A percentile compares a stretch with the other conserved stretches of the same genome.
Evolutionary conservation across 2,113 vertebrate genomes (phyloP).

Genomic region (Cochlearius cochlearius): DNA sequence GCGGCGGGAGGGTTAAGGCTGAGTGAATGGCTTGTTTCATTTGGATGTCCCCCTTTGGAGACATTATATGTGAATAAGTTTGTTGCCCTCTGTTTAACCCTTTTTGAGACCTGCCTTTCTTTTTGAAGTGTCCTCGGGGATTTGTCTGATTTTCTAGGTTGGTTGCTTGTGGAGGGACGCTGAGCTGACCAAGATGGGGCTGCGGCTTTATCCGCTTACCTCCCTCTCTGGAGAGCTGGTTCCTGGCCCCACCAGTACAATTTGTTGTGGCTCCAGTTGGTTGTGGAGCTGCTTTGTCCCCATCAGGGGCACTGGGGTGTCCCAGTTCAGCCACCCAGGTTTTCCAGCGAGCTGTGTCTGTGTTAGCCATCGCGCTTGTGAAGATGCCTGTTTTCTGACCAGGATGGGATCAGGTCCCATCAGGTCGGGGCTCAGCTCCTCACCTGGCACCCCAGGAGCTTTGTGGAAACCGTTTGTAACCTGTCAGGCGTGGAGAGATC

Average conservation of each 20-base stretch:
- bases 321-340: neutral
- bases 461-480: neutral
- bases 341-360: too few relatives aligned
- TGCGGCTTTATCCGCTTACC: neutral
- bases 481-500: neutral
- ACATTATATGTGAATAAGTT: neutral
- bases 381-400: neutral
- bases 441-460: neutral
- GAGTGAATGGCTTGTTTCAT: neutral
- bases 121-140: neutral
- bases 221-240: neutral
- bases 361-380: neutral
- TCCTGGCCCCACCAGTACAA: neutral
- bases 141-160: neutral
- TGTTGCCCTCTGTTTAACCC: neutral
- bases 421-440: neutral
- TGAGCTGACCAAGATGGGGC: neutral
- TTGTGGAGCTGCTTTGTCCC: neutral
- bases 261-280: neutral
- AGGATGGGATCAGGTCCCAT: neutral
- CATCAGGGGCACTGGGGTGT: accelerated
- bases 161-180: neutral
- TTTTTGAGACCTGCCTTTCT: neutral
- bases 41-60: neutral
- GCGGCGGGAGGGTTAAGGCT: neutral